Conservation (phyloP, 2,888 invertebrate genomes). For the Enchytraeus crypticus region DNA sequence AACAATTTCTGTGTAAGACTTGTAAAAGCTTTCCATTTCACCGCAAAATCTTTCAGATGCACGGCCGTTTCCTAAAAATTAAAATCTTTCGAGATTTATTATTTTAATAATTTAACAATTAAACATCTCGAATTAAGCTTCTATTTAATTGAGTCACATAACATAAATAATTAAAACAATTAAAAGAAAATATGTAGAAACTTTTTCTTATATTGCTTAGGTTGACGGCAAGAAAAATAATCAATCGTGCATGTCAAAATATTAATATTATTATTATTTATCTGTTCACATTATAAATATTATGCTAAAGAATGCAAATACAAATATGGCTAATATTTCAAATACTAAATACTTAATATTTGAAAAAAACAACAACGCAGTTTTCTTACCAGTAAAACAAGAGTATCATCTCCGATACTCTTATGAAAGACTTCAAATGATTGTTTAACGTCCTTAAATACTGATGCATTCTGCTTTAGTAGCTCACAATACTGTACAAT, state of each 20-base stretch:
- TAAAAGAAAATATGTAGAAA: too few relatives aligned
- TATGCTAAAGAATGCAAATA: neutral
- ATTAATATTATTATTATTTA: too few relatives aligned
- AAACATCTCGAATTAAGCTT: neutral
- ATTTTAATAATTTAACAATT: neutral
- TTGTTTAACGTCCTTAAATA: conserved; percentile 44
- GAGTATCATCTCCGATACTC: conserved; percentile 39
- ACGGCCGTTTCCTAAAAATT: conserved; percentile 41
- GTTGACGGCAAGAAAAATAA: neutral
- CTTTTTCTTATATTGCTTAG: neutral
- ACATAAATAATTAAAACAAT: neutral
- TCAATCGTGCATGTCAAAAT: neutral
- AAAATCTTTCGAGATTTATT: neutral
- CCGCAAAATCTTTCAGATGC: conserved; percentile 39
- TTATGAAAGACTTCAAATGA: conserved; percentile 40
- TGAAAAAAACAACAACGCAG: neutral
- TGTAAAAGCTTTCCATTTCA: conserved; percentile 38
- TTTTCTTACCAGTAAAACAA: conserved; percentile 38
- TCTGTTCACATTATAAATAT: neutral
- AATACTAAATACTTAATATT: neutral
- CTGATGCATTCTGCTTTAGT: conserved; percentile 46
- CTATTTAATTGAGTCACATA: neutral
- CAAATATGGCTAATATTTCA: neutral
- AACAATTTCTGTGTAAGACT: conserved; percentile 45
- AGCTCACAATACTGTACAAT: conserved; percentile 44